A percentile compares a stretch with the other conserved stretches of the same genome.
Evolutionary conservation across 2,113 vertebrate species (phyloP).

Genomic region (Ailuropoda melanoleuca): DNA sequence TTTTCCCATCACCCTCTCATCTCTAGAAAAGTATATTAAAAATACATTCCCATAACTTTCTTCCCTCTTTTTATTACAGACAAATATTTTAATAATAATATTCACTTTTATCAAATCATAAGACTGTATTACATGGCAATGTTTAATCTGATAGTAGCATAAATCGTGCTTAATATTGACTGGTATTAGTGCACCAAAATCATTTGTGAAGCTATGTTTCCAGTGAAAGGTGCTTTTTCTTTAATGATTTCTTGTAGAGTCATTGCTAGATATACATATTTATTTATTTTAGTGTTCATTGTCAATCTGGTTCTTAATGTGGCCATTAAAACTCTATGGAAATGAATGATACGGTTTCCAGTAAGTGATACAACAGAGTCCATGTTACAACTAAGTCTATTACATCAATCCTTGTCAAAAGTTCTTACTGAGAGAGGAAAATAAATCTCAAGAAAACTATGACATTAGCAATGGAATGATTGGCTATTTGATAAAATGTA

Average conservation of each 20-base stretch:
- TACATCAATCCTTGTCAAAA: not conserved
- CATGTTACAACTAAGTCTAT: not conserved
- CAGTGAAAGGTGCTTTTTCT: not conserved
- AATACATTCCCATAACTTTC: not conserved
- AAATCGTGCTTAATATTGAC: not conserved
- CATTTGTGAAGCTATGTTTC: not conserved
- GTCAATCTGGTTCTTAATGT: not conserved
- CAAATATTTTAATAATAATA: not conserved
- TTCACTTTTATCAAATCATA: not conserved
- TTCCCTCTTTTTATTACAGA: not conserved
- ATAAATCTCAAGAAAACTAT: not conserved
- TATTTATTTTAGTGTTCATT: not conserved
- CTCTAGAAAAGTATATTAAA: not conserved
- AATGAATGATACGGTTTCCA: not conserved
- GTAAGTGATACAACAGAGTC: not conserved
- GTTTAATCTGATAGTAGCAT: not conserved
- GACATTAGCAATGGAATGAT: not conserved
- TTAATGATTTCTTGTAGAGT: not conserved
- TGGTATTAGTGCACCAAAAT: not conserved
- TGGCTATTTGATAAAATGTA: not conserved
- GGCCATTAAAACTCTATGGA: accelerated
- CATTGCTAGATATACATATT: not conserved
- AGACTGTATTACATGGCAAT: not conserved
- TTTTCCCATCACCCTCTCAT: not conserved
- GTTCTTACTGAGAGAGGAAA: not conserved